A percentile compares a stretch with the other conserved stretches of the same genome.
phyloP scores from a whole-genome alignment of 1,140 invertebrate species.

The Copidosoma floridanum region DNA sequence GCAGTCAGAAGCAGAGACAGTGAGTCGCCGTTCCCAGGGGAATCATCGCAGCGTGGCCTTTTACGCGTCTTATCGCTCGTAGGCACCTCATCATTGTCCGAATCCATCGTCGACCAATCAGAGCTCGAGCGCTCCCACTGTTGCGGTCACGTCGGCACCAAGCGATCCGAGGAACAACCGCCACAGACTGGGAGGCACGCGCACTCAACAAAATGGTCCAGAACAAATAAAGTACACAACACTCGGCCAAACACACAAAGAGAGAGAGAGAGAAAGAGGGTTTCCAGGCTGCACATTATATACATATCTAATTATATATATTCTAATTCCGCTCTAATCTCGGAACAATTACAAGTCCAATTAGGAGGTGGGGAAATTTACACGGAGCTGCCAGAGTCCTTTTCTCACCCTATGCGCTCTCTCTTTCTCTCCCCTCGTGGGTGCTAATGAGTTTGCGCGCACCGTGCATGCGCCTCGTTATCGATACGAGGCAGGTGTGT shows the following conservation, averaged over 20 bases:
- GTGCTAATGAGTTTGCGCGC: not conserved
- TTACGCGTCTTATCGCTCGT: too few relatives aligned
- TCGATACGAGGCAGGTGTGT: too few relatives aligned
- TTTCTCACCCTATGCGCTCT: too few relatives aligned
- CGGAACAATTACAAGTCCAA: constrained; percentile 2
- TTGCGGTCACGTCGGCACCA: not conserved
- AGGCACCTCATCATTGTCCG: too few relatives aligned
- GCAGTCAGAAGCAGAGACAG: not conserved
- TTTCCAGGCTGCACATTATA: too few relatives aligned
- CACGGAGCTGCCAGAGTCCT: not conserved
- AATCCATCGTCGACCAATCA: too few relatives aligned
- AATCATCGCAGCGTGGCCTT: not conserved
- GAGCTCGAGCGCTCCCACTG: not conserved
- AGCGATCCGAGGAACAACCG: not conserved
- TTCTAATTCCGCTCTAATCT: constrained; percentile 4
- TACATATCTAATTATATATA: too few relatives aligned
- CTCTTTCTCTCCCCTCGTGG: not conserved
- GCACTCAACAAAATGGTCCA: too few relatives aligned
- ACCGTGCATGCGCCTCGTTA: too few relatives aligned
- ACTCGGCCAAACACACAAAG: too few relatives aligned
- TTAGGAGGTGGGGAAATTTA: not conserved
- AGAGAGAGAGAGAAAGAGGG: too few relatives aligned
- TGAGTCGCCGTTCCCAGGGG: not conserved
- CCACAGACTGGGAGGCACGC: not conserved
- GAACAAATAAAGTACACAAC: too few relatives aligned